Base-by-base conservation (phyloP, 2,888 invertebrate genomes). In the Aelia acuminata region DNA sequence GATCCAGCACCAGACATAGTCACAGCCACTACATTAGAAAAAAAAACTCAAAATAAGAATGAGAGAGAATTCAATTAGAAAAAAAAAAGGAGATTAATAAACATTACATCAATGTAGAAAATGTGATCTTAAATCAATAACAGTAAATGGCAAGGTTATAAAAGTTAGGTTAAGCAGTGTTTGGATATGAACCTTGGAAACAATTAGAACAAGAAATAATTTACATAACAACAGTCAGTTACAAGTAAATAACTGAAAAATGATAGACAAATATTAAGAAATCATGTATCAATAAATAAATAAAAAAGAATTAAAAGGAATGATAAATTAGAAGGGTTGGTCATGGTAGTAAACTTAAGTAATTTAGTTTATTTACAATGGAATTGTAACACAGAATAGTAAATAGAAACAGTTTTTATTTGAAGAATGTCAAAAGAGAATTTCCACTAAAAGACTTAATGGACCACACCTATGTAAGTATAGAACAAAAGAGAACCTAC, bases 1-100 rank as follows among this genome's bases (percentile, higher is more conserved):
- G 91, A 91, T 85, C 92, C 92, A 89, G 92, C 91, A 90, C 91
- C 91, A 85, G 91, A 90, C 90, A 90, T 90, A 85, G 70, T 90
- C 90, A 90, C 90, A 90, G 90, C 90, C 90, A 31, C 75, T 89
- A 87, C 49, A 47, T 84, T 1, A 84, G 84, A 35, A 57, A 57
- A 85, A 85, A 22, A 50, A 7, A 10, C 4, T 31, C 15, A 57
- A 7, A 5, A 57, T 15, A 39, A 43, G n/a, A 49, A 39, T 26
- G 11, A 31, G 11, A 87, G 15, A 70, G 18, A 10, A 47, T 26
- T 18, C 15, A 39, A 63, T 26, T 43, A 11, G 39, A 70, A 86
- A 63, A 18, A 5, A 70, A 70, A 87, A 35, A 50, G 43, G 43
- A 7, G n/a, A n/a, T n/a, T n/a, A n/a, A n/a, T n/a, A 48, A 50